Conservation (phyloP, 2,113 vertebrate species). For the Sebastes fasciatus region DNA sequence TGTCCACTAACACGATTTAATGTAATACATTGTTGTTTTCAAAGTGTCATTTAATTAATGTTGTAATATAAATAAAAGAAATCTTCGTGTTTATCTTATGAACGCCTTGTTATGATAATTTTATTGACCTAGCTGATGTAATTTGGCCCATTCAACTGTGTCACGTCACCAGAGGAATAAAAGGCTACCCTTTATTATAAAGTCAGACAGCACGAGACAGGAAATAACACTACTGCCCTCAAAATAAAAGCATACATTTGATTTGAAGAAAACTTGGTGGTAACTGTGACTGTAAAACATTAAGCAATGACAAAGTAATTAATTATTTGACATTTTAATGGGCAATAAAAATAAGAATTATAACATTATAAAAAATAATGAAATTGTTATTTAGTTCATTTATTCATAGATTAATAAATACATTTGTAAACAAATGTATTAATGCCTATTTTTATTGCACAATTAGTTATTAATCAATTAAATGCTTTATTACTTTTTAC, state of each 20-base stretch:
- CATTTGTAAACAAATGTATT: too few relatives aligned
- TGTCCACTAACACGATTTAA: background rate
- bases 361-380: too few relatives aligned
- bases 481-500: too few relatives aligned
- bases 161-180: background rate
- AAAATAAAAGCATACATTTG: constrained; percentile 33
- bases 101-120: background rate
- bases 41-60: background rate
- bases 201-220: background rate
- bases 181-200: background rate
- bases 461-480: too few relatives aligned
- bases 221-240: background rate
- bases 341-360: too few relatives aligned
- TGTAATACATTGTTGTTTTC: background rate
- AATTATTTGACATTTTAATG: too few relatives aligned
- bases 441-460: too few relatives aligned
- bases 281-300: background rate
- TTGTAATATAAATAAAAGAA: background rate
- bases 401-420: too few relatives aligned
- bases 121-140: constrained; percentile 7
- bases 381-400: too few relatives aligned
- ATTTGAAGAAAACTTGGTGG: background rate
- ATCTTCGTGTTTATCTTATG: background rate
- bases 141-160: background rate
- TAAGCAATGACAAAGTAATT: too few relatives aligned